Percentiles rank a stretch among this genome's conserved stretches.
These are phyloP conservation scores for Hedychridium roseum DNA, from an alignment of 2,888 invertebrate genomes.

Conservation along the genomic window DNA sequence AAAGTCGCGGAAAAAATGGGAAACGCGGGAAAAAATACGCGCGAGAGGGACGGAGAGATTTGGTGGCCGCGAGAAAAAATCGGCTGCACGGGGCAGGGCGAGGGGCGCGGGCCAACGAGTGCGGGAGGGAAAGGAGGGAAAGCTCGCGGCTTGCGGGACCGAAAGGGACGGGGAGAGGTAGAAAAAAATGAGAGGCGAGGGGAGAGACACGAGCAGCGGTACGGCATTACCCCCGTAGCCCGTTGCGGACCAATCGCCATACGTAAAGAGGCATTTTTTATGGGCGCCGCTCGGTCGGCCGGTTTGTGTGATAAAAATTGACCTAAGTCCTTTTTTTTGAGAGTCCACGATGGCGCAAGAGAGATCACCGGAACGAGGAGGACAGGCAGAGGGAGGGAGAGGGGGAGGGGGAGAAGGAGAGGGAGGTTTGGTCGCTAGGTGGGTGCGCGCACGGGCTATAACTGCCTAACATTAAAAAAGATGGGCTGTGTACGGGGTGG, in stretches of 20 bases:
- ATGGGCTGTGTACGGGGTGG: slow-evolving; percentile 58
- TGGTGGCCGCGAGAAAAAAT: slow-evolving; percentile 18
- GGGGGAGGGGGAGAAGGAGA: slow-evolving; percentile 14
- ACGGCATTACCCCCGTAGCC: slow-evolving; percentile 61
- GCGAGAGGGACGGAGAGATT: slow-evolving; percentile 26
- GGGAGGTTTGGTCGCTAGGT: slow-evolving; percentile 2
- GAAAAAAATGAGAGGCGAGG: slow-evolving; percentile 33
- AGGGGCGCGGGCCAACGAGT: not conserved
- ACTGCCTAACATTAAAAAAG: slow-evolving; percentile 64
- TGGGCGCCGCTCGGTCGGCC: slow-evolving; percentile 60
- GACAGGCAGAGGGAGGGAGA: slow-evolving; percentile 1
- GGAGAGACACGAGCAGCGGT: slow-evolving; percentile 30
- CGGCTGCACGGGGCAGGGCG: slow-evolving; percentile 1
- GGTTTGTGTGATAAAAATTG: slow-evolving; percentile 64
- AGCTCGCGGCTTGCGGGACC: slow-evolving; percentile 1
- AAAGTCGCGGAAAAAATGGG: slow-evolving; percentile 13
- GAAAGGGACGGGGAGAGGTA: not conserved
- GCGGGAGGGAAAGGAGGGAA: not conserved
- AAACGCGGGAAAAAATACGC: slow-evolving; percentile 9
- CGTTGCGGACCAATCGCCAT: slow-evolving; percentile 63
- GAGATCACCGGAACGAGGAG: slow-evolving; percentile 10
- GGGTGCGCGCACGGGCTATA: slow-evolving; percentile 53
- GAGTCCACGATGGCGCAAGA: slow-evolving; percentile 8
- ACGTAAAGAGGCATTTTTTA: slow-evolving; percentile 65
- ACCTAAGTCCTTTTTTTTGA: slow-evolving; percentile 57